These are phyloP conservation scores for Nannospalax galili DNA, from an alignment of 2,113 vertebrate genomes.

Conservation along the genomic window DNA sequence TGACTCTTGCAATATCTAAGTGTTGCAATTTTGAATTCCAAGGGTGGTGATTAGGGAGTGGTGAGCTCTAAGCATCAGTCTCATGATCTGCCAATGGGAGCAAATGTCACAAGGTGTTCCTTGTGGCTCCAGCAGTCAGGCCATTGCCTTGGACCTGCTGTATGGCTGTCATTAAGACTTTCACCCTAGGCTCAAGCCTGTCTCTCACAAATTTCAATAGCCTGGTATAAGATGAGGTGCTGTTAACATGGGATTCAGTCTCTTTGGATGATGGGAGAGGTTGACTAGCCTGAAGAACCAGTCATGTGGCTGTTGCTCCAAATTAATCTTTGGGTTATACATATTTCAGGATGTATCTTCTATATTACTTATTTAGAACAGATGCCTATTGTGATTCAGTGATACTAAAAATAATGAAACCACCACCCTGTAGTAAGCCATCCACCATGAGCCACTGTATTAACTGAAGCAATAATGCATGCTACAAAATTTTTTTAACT, in stretches of 20 bases:
- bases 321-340: background rate
- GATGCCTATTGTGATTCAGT: background rate
- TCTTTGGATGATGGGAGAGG: background rate
- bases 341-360: background rate
- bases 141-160: too few species aligned
- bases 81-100: too few species aligned
- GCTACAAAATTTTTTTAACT: background rate
- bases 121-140: too few species aligned
- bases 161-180: too few species aligned
- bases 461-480: background rate
- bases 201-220: too few species aligned
- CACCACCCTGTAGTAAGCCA: background rate
- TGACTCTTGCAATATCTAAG: too few species aligned
- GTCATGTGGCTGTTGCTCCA: background rate
- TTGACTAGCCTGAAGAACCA: background rate
- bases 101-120: too few species aligned
- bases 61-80: too few species aligned
- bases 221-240: background rate
- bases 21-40: too few species aligned
- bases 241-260: background rate
- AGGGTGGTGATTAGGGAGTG: too few species aligned
- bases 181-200: too few species aligned
- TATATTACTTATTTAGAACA: background rate
- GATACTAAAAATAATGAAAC: background rate
- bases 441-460: background rate